phyloP scores from a whole-genome alignment of 2,113 vertebrate genomes.

The Mirounga angustirostris region DNA sequence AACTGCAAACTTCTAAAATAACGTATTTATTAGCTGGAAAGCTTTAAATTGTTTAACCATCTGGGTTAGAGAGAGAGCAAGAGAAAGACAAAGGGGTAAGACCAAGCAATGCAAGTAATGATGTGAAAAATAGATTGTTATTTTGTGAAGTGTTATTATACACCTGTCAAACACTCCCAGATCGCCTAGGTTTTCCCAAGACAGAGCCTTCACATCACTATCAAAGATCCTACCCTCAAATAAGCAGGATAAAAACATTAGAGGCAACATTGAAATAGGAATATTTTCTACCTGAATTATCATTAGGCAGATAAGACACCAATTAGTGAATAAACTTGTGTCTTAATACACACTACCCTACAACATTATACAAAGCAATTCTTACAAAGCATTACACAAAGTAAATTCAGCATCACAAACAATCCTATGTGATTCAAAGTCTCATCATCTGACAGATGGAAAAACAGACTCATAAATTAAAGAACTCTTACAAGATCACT shows the following conservation, averaged over 20 bases:
- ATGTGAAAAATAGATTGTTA: neutral
- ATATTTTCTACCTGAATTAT: neutral
- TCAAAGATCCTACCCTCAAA: conserved; percentile 28
- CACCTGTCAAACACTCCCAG: neutral
- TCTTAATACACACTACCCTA: conserved; percentile 32
- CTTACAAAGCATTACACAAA: conserved; percentile 37
- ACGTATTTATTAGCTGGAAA: conserved; percentile 7
- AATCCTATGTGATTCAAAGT: conserved; percentile 23
- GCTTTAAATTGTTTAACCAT: conserved; percentile 40
- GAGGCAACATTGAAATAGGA: conserved; percentile 20
- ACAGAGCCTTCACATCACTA: neutral
- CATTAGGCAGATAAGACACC: neutral
- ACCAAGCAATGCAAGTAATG: neutral
- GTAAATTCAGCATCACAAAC: conserved; percentile 52
- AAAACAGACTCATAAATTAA: conserved; percentile 40
- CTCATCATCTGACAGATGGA: neutral
- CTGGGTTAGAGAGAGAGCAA: neutral
- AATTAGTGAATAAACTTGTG: neutral
- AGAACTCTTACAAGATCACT: conserved; percentile 8
- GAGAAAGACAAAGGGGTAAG: neutral
- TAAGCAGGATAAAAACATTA: conserved; percentile 44
- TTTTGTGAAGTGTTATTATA: neutral
- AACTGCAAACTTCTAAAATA: conserved; percentile 37
- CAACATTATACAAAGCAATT: neutral
- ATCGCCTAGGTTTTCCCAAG: neutral